These are phyloP conservation scores for Musca domestica DNA, from an alignment of 1,140 invertebrate species.

Conservation along the genomic window DNA sequence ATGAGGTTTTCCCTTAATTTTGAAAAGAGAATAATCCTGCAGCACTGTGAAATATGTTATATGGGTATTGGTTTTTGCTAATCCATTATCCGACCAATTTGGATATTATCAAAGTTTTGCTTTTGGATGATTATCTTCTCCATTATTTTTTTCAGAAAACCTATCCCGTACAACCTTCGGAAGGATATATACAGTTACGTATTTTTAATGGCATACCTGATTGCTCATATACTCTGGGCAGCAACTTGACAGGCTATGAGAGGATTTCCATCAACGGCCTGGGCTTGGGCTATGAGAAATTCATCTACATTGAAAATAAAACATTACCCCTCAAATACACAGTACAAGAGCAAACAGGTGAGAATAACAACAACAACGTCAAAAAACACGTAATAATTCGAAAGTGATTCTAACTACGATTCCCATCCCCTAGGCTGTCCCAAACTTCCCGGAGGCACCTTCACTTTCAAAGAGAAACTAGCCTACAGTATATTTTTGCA, in stretches of 20 bases:
- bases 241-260: slow-evolving; percentile 29
- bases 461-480: slow-evolving; percentile 12
- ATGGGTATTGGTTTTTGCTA: too few relatives aligned
- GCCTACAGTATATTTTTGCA: slow-evolving; percentile 57
- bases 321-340: slow-evolving; percentile 33
- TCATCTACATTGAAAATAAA: slow-evolving; percentile 32
- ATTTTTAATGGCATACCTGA: slow-evolving; percentile 65
- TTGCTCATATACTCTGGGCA: slow-evolving; percentile 49
- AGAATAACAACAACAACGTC: slow-evolving; percentile 17
- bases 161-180: slow-evolving; percentile 62
- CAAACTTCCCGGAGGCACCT: not conserved
- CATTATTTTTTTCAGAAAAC: slow-evolving; percentile 55
- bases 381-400: too few relatives aligned
- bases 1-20: too few relatives aligned
- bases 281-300: slow-evolving; percentile 44
- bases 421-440: slow-evolving; percentile 11
- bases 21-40: too few relatives aligned
- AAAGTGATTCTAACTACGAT: too few relatives aligned
- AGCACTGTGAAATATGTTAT: too few relatives aligned
- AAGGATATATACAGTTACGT: slow-evolving; percentile 64
- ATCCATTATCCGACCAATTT: too few relatives aligned
- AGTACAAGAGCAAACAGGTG: slow-evolving; percentile 31
- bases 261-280: slow-evolving; percentile 39
- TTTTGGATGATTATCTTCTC: too few relatives aligned
- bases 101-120: too few relatives aligned